Base-by-base conservation (phyloP, 2,113 vertebrate species). In the Antechinus stuartii region DNA sequence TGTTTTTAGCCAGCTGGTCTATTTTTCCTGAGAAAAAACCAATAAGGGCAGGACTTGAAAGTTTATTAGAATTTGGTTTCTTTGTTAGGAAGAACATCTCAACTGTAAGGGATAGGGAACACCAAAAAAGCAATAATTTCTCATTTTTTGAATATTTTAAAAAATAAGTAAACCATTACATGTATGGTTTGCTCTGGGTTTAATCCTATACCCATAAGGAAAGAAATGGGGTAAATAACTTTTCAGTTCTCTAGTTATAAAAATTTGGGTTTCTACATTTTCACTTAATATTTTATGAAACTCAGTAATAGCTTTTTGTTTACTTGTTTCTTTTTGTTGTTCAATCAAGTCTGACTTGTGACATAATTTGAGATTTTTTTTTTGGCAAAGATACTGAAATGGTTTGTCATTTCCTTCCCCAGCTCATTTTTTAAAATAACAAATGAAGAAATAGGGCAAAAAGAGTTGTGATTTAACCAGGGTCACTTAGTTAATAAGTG, bases 261-360 rank as follows among this genome's bases (percentile, higher is more conserved):
- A 47, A 95, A 53, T 89, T 90, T 95, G 3, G n/a, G 23, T 27
- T 94, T 94, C 49, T 96, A 50, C 92, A 46, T 93, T 54, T 76
- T 90, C 52, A 54, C 9, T 52, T 10, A 52, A 52, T 52, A n/a
- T 56, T 53, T 61, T 53, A 35, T 50, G 61, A 68, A 2, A 30
- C 12, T 68, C 27, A 68, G 1, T 68, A 68, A 35, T 68, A n/a
- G 4, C 68, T n/a, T 19, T 76, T n/a, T 76, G n/a, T n/a, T 76
- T 76, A 76, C 30, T n/a, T 76, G 1, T 76, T 76, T 76, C 35
- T n/a, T 76, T 76, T 76, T 76, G 61, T 76, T n/a, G 30, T 76
- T 76, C 68, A 76, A 35, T 76, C 68, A 22, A n/a, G 14, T n/a
- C 14, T 76, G 35, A 22, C 68, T 76, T n/a, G 30, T 68, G 27